A percentile compares a stretch with the other conserved stretches of the same genome.
Evolutionary conservation across 1,140 invertebrate genomes (phyloP).

Genomic region (Lordiphosa clarofinis): DNA sequence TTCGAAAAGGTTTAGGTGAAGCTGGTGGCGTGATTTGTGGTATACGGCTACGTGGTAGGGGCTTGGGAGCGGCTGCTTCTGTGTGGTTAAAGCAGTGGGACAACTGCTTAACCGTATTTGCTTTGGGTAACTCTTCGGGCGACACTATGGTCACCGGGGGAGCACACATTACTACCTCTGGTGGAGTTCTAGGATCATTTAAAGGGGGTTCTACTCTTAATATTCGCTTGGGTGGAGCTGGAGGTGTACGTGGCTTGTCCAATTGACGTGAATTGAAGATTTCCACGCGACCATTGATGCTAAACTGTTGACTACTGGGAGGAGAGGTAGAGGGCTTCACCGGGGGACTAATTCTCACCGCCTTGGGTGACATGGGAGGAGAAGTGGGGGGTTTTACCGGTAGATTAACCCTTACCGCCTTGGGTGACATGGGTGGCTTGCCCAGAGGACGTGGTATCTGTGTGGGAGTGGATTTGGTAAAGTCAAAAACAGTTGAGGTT

Average conservation of each 20-base stretch:
- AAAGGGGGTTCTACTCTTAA: conserved; percentile 23
- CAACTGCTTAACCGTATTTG: conserved; percentile 68
- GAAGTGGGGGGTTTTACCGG: not conserved
- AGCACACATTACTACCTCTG: conserved; percentile 67
- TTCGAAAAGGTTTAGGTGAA: conserved; percentile 44
- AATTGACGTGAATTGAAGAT: conserved; percentile 72
- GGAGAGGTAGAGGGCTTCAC: conserved; percentile 9
- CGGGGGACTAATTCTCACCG: not conserved
- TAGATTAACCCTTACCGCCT: conserved; percentile 34
- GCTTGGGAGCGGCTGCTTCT: conserved; percentile 40
- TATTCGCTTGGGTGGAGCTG: conserved; percentile 41
- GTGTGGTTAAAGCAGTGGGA: conserved; percentile 64
- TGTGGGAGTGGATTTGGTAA: conserved; percentile 44
- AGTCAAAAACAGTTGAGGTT: conserved; percentile 48
- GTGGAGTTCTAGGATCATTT: conserved; percentile 9
- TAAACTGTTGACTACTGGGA: conserved; percentile 50
- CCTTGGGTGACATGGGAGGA: conserved; percentile 5
- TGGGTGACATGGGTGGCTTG: conserved; percentile 77
- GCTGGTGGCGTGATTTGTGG: conserved; percentile 68
- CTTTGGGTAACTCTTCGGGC: conserved; percentile 69
- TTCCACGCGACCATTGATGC: conserved; percentile 73
- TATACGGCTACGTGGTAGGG: conserved; percentile 66
- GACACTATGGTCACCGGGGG: conserved; percentile 68
- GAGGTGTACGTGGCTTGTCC: conserved; percentile 48
- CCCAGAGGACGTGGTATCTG: conserved; percentile 67